phyloP scores from a whole-genome alignment of 2,113 vertebrate species.

The Saguinus imperator region DNA sequence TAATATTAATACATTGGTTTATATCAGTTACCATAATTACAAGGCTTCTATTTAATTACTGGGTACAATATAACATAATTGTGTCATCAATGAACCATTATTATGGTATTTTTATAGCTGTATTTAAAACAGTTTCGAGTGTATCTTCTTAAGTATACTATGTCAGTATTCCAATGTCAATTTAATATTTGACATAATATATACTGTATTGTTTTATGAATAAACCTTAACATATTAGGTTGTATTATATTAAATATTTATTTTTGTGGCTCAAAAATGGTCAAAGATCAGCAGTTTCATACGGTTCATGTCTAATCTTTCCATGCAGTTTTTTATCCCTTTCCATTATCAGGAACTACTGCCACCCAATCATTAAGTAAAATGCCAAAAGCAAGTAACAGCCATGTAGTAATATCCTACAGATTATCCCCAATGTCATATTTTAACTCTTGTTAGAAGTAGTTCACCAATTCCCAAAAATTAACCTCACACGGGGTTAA shows the following conservation, averaged over 20 bases:
- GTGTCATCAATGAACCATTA: neutral
- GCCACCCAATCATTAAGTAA: neutral
- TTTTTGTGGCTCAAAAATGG: neutral
- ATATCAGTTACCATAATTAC: constrained; percentile 4
- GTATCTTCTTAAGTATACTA: neutral
- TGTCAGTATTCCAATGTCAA: neutral
- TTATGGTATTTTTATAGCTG: neutral
- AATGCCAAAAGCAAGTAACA: neutral
- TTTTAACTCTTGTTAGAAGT: neutral
- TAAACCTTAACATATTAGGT: neutral
- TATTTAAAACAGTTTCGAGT: neutral
- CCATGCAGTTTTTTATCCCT: neutral
- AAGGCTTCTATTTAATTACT: constrained; percentile 44
- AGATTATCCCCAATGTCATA: too few relatives aligned
- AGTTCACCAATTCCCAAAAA: neutral
- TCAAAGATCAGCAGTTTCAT: neutral
- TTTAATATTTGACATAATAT: constrained; percentile 6
- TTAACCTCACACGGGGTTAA: neutral
- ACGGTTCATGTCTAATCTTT: neutral
- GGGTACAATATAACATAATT: neutral
- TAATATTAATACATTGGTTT: neutral
- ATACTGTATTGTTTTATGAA: neutral
- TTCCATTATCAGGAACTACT: neutral
- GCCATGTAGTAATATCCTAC: neutral
- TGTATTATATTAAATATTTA: neutral